Evolutionary conservation across 2,797 vertebrate genomes (phyloP).

Genomic region (Enteromius trimaculatus): DNA sequence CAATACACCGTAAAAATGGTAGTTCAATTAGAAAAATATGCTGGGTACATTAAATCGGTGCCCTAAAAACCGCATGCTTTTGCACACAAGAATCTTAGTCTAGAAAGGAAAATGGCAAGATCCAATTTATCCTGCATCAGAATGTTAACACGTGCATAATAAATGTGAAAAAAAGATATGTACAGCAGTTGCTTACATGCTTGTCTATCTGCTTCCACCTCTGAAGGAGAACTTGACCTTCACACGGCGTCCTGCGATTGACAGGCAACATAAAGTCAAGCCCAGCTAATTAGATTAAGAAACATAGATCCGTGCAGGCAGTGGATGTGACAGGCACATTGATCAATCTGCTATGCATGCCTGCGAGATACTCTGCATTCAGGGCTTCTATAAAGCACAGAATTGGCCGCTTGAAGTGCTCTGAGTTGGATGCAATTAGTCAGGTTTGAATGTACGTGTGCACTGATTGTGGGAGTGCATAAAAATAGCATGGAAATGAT

Average conservation of each 20-base stretch:
- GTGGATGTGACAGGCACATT: conserved; percentile 79
- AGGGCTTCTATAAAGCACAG: neutral
- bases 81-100: neutral
- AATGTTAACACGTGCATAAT: conserved; percentile 8
- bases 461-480: neutral
- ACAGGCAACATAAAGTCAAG: conserved; percentile 77
- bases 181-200: conserved; percentile 58
- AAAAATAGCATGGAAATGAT: neutral
- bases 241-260: conserved; percentile 70
- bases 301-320: conserved; percentile 76
- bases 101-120: neutral
- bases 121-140: neutral
- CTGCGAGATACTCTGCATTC: conserved; percentile 43
- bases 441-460: neutral
- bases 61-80: neutral
- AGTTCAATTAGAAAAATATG: neutral
- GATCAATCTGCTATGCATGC: conserved; percentile 64
- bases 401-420: neutral
- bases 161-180: conserved; percentile 13
- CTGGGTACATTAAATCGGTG: neutral
- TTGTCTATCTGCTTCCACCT: conserved; percentile 64
- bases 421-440: neutral
- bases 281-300: conserved; percentile 81
- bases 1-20: neutral
- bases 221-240: conserved; percentile 77